phyloP scores from a whole-genome alignment of 2,888 invertebrate genomes.

The Crioceris asparagi region DNA sequence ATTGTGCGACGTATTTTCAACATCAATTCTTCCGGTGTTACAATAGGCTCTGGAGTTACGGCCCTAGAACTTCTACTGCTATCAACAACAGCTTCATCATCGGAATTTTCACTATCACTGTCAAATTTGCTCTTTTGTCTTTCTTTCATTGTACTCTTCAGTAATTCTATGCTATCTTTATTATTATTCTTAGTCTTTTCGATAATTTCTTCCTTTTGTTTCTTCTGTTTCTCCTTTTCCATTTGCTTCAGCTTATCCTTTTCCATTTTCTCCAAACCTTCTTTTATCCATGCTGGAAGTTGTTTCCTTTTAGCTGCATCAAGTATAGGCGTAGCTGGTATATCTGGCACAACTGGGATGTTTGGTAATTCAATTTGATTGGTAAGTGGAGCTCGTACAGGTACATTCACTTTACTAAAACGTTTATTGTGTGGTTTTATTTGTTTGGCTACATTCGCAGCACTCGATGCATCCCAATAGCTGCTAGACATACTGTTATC shows the following conservation, averaged over 20 bases:
- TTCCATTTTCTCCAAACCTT: slow-evolving; percentile 96
- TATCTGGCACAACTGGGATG: slow-evolving; percentile 3
- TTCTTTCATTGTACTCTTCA: slow-evolving; percentile 35
- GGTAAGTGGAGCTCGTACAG: slow-evolving; percentile 22
- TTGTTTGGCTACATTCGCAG: slow-evolving; percentile 27
- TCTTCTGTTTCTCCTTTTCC: slow-evolving; percentile 62
- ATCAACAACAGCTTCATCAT: slow-evolving; percentile 43
- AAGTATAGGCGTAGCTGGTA: slow-evolving; percentile 33
- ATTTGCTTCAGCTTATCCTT: slow-evolving; percentile 80
- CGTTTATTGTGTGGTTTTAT: slow-evolving; percentile 37
- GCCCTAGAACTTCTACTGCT: slow-evolving; percentile 32
- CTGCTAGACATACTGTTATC: slow-evolving; percentile 12
- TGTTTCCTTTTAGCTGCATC: slow-evolving; percentile 82
- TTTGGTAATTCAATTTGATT: slow-evolving; percentile 13
- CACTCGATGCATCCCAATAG: slow-evolving; percentile 29
- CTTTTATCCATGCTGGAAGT: slow-evolving; percentile 96
- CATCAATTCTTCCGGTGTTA: slow-evolving; percentile 56
- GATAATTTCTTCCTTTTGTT: slow-evolving; percentile 49
- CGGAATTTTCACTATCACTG: slow-evolving; percentile 36
- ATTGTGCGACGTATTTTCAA: slow-evolving; percentile 74
- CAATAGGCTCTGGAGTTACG: slow-evolving; percentile 22
- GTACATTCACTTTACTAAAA: slow-evolving; percentile 36
- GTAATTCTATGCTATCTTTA: slow-evolving; percentile 41
- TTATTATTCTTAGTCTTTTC: slow-evolving; percentile 44
- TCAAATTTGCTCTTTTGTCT: slow-evolving; percentile 51